Conservation (phyloP, 2,113 vertebrate species). For the Okapia johnstoni region DNA sequence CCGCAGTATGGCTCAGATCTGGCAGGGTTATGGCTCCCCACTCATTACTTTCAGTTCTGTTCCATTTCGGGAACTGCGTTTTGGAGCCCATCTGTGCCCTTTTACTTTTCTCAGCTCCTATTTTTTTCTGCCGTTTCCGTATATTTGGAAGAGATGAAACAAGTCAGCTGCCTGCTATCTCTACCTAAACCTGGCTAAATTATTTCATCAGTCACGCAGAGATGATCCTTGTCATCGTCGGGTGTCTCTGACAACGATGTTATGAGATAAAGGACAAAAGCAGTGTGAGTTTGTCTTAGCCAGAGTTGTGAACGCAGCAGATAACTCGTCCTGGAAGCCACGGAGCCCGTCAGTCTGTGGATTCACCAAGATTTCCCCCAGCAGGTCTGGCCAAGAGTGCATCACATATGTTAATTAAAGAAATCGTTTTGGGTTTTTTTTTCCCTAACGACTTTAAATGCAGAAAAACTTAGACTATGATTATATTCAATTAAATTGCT, state of each 20-base stretch:
- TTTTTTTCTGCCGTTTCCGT: neutral
- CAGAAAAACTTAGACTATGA: neutral
- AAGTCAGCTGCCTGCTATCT: neutral
- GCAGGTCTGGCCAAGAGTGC: neutral
- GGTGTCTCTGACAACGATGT: neutral
- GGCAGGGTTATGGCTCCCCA: neutral
- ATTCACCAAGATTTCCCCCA: neutral
- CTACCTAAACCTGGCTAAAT: neutral
- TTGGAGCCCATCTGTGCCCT: neutral
- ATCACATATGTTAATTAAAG: neutral
- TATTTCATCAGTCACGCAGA: neutral
- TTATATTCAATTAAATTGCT: neutral
- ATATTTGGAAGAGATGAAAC: neutral
- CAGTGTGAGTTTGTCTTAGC: neutral
- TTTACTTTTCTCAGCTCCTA: neutral
- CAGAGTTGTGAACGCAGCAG: neutral
- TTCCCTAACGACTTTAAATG: neutral
- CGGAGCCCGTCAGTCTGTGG: too few species aligned
- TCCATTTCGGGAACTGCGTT: neutral
- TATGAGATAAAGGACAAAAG: neutral
- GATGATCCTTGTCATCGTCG: neutral
- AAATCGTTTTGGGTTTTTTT: neutral
- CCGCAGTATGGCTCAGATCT: neutral
- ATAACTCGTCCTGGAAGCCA: neutral
- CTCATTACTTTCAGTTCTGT: neutral